A percentile compares a stretch with the other conserved stretches of the same genome.
These are phyloP conservation scores for Pseudolycoriella hygida DNA, from an alignment of 2,888 invertebrate species.

Conservation along the genomic window DNA sequence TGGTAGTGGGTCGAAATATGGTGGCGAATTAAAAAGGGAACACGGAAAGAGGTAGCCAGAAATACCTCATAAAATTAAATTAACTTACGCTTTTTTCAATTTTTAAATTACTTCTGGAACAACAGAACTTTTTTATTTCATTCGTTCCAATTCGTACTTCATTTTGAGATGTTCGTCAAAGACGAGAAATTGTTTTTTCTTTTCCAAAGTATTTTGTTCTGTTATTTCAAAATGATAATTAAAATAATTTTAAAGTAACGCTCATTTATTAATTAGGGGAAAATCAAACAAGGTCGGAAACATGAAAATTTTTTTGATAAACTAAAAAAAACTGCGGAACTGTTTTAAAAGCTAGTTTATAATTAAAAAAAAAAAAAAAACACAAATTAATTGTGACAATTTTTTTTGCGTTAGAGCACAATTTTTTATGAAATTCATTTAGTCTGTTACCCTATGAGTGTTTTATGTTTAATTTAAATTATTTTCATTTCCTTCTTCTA, in stretches of 20 bases:
- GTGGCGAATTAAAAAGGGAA: constrained; percentile 98
- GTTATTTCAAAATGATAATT: too few species aligned
- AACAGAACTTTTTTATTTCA: too few species aligned
- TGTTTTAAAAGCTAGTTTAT: neutral
- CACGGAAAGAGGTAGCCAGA: constrained; percentile 89
- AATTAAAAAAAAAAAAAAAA: neutral
- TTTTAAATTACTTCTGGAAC: too few species aligned
- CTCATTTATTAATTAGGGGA: too few species aligned
- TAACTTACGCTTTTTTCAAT: neutral
- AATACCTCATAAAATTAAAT: neutral
- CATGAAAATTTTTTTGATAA: constrained; percentile 14
- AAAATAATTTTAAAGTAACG: too few species aligned
- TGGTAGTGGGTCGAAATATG: constrained; percentile 98
- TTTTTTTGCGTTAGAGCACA: neutral
- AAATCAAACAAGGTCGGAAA: neutral
- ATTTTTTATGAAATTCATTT: neutral
- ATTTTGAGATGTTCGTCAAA: too few species aligned
- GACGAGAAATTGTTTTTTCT: too few species aligned
- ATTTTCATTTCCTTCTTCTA: too few species aligned
- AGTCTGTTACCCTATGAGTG: constrained; percentile 1
- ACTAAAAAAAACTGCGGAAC: constrained; percentile 3
- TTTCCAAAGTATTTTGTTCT: too few species aligned
- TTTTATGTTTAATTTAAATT: neutral
- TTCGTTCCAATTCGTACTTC: too few species aligned
- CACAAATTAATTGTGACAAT: neutral